Evolutionary conservation across 2,888 invertebrate genomes (phyloP).

Genomic region (Myathropa florea): DNA sequence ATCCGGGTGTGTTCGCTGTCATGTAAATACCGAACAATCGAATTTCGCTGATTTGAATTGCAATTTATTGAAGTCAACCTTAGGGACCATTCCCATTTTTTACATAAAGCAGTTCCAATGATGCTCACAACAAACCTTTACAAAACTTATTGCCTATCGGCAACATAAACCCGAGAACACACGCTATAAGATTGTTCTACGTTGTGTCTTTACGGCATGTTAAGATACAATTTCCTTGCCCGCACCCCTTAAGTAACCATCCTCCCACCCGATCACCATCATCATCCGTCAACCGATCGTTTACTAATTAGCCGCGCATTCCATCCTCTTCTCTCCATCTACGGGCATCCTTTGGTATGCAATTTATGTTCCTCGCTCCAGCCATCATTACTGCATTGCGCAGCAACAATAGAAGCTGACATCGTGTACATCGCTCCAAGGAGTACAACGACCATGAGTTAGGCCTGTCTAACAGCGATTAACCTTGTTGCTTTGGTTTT

Average conservation of each 20-base stretch:
- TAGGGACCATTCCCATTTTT: too few relatives aligned
- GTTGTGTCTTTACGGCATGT: neutral
- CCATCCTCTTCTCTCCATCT: constrained; percentile 24
- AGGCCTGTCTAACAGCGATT: constrained; percentile 33
- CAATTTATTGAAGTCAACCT: too few relatives aligned
- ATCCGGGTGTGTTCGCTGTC: too few relatives aligned
- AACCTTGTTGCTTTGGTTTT: constrained; percentile 40
- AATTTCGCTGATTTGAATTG: too few relatives aligned
- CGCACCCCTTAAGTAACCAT: neutral
- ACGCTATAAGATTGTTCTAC: neutral
- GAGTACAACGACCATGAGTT: constrained; percentile 11
- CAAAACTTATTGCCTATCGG: too few relatives aligned
- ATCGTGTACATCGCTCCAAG: constrained; percentile 25
- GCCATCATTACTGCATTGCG: constrained; percentile 48
- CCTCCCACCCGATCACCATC: neutral
- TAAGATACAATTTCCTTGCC: too few relatives aligned
- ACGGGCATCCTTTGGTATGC: constrained; percentile 52
- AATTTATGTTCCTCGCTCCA: constrained; percentile 44
- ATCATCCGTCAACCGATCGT: constrained; percentile 50
- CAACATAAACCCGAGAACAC: too few relatives aligned
- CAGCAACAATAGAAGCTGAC: constrained; percentile 54
- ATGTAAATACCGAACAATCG: too few relatives aligned
- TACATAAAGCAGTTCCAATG: too few relatives aligned
- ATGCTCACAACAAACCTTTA: too few relatives aligned
- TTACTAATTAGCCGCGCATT: constrained; percentile 59